Percentiles rank a stretch among this genome's conserved stretches.
Evolutionary conservation across 2,888 invertebrate genomes (phyloP).

Genomic region (Eueremaeus valkanovi): DNA sequence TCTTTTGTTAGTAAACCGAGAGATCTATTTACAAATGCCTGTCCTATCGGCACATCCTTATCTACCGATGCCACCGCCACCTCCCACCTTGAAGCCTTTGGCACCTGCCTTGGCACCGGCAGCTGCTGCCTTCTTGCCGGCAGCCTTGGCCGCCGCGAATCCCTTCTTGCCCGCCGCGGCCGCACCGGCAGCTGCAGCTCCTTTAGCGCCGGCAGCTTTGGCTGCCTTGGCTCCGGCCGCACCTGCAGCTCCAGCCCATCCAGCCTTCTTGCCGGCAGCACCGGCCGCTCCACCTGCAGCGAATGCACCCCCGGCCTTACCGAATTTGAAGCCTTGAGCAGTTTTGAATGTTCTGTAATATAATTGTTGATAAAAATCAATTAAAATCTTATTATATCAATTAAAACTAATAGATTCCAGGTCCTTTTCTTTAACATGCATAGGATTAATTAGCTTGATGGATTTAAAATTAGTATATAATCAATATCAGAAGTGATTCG

Average conservation of each 20-base stretch:
- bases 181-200: constrained; percentile 37
- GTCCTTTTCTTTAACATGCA: too few relatives aligned
- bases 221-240: constrained; percentile 36
- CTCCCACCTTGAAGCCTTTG: constrained; percentile 18
- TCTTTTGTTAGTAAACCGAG: too few relatives aligned
- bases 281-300: constrained; percentile 40
- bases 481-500: too few relatives aligned
- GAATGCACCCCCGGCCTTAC: constrained; percentile 41
- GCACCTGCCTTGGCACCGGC: constrained; percentile 30
- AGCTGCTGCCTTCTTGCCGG: constrained; percentile 19
- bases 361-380: not conserved
- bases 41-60: too few relatives aligned
- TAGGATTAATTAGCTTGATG: too few relatives aligned
- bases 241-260: constrained; percentile 31
- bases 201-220: constrained; percentile 38
- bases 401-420: not conserved
- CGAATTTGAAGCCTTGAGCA: constrained; percentile 41
- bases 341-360: constrained; percentile 20
- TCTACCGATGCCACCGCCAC: not conserved
- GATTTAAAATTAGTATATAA: too few relatives aligned
- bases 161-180: constrained; percentile 30
- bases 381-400: not conserved
- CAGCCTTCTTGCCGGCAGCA: constrained; percentile 38
- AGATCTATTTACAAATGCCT: too few relatives aligned
- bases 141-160: constrained; percentile 28